Percentiles rank a stretch among this genome's conserved stretches.
phyloP scores from a whole-genome alignment of 2,888 invertebrate genomes.

The Drosophila cognata region DNA sequence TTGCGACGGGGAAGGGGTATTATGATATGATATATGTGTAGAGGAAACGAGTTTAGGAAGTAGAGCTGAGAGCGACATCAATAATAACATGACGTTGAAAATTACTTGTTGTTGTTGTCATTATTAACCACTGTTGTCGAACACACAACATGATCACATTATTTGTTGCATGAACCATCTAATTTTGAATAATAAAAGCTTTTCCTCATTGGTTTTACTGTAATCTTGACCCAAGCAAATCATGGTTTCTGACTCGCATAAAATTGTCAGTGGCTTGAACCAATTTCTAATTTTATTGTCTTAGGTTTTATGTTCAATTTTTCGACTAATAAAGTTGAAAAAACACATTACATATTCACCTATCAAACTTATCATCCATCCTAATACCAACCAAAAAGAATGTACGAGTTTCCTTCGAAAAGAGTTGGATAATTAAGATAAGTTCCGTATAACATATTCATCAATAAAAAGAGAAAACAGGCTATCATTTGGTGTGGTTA shows the following conservation, averaged over 20 bases:
- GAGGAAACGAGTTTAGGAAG: constrained; percentile 37
- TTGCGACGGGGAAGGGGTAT: background rate
- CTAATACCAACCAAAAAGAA: background rate
- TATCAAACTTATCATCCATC: background rate
- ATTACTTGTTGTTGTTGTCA: background rate
- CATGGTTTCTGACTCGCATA: background rate
- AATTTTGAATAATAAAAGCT: background rate
- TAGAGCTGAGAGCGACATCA: background rate
- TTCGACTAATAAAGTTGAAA: background rate
- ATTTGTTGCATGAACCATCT: background rate
- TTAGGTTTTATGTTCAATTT: background rate
- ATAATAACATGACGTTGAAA: constrained; percentile 6
- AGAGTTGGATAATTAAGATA: background rate
- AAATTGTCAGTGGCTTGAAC: background rate
- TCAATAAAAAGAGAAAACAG: constrained; percentile 1
- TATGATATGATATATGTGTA: background rate
- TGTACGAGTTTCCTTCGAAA: background rate
- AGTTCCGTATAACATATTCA: background rate
- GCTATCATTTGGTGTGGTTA: background rate
- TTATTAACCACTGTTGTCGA: background rate
- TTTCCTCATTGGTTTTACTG: background rate
- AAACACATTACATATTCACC: background rate
- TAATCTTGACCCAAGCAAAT: background rate
- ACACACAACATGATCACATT: background rate
- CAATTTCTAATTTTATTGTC: background rate